Conservation (phyloP, 2,888 invertebrate genomes). For the Diachrysia chrysitis region DNA sequence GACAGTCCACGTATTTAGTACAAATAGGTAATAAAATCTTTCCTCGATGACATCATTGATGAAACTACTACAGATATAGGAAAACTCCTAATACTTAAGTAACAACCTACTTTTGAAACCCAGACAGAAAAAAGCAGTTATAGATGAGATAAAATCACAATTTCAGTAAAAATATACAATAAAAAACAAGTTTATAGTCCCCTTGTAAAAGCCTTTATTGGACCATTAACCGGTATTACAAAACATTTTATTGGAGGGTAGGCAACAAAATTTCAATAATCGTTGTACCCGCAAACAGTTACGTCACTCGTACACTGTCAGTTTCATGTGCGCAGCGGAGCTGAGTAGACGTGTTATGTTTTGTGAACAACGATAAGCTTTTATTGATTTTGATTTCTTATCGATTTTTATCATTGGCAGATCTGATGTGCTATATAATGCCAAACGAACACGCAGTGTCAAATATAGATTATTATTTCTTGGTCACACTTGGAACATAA, state of each 20-base stretch:
- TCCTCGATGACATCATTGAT: too few species aligned
- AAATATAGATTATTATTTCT: too few species aligned
- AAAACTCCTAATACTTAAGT: background rate
- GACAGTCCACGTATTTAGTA: too few species aligned
- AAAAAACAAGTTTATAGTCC: constrained; percentile 45
- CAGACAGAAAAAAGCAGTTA: constrained; percentile 22
- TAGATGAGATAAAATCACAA: constrained; percentile 42
- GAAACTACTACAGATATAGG: too few species aligned
- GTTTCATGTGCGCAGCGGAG: constrained; percentile 35
- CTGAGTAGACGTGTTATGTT: constrained; percentile 22
- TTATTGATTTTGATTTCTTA: too few species aligned
- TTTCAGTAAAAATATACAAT: constrained; percentile 23
- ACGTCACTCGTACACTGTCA: constrained; percentile 41
- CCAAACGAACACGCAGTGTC: too few species aligned
- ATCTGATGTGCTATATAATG: too few species aligned
- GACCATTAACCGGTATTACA: constrained; percentile 47
- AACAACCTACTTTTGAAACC: constrained; percentile 12
- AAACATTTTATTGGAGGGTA: constrained; percentile 55
- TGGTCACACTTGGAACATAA: too few species aligned
- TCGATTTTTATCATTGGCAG: too few species aligned
- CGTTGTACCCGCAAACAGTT: constrained; percentile 21
- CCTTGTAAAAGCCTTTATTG: constrained; percentile 46
- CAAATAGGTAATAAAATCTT: too few species aligned
- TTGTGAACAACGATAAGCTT: too few species aligned
- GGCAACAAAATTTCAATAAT: constrained; percentile 58